Base-by-base conservation (phyloP, 2,888 invertebrate species). In the Zygothrica quintamaculata region DNA sequence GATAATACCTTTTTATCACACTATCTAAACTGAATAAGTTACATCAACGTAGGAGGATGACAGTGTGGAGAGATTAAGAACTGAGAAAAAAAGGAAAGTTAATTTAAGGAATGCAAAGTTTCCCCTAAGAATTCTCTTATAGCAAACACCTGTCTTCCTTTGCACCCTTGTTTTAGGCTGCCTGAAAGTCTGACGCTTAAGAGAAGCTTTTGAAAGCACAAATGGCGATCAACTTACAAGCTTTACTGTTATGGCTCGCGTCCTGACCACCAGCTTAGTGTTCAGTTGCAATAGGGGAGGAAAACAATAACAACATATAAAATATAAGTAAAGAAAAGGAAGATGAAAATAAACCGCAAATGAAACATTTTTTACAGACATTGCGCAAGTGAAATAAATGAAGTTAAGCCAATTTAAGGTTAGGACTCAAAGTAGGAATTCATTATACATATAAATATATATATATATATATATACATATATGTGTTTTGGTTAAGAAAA, bases 371-470 rank as follows among this genome's bases (percentile, higher is more conserved):
- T 84, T 84, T 84, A 58, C 43, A 22, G 72, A 56, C 46, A 72
- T 61, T 73, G 69, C n/a, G n/a, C 79, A 75, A 77, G 72, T 75
- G 70, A 72, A 85, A 81, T 76, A 77, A 82, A 79, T 79, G 69
- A 82, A 85, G 79, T 85, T 85, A 79, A 80, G 85, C 77, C 85
- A 85, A 85, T 82, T 79, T 85, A 65, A 82, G 79, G 74, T 70
- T 85, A 82, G 82, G 75, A 64, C 60, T 62, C 66, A 75, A 80
- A 77, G 66, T 67, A 68, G 79, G 85, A 82, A 82, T 77, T 79
- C 74, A 82, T 84, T 85, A 81, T n/a, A n/a, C n/a, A n/a, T n/a
- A n/a, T n/a, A n/a, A n/a, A n/a, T n/a, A n/a, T n/a, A n/a, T n/a
- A n/a, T n/a, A n/a, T n/a, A n/a, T n/a, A n/a, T n/a, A n/a, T n/a